A percentile compares a stretch with the other conserved stretches of the same genome.
phyloP scores from a whole-genome alignment of 2,888 invertebrate genomes.

The Tetragonisca angustula region DNA sequence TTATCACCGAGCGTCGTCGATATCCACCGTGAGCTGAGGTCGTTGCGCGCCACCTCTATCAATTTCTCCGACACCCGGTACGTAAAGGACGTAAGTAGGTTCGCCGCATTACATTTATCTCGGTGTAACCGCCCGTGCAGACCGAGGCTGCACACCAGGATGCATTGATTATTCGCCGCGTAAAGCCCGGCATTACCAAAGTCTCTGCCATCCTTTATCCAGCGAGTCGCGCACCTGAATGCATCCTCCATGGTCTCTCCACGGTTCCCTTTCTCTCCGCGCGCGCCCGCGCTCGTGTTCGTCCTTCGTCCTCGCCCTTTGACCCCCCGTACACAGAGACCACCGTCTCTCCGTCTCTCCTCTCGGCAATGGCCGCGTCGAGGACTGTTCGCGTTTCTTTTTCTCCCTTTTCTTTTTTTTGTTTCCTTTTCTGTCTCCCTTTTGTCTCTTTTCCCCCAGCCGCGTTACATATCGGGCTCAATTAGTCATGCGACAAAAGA shows the following conservation, averaged over 20 bases:
- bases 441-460: constrained; percentile 20
- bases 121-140: constrained; percentile 66
- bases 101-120: constrained; percentile 74
- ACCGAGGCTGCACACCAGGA: constrained; percentile 70
- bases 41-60: constrained; percentile 23
- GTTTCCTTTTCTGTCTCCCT: no score
- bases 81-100: constrained; percentile 67
- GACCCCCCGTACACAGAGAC: constrained; percentile 55
- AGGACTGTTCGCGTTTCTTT: constrained; percentile 61
- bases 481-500: constrained; percentile 80
- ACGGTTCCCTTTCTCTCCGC: constrained; percentile 13
- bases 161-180: constrained; percentile 79
- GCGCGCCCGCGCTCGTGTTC: constrained; percentile 24
- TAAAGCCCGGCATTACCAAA: constrained; percentile 77
- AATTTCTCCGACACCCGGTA: constrained; percentile 66
- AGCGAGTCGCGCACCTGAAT: constrained; percentile 75
- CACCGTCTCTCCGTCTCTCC: constrained; percentile 52
- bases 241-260: constrained; percentile 54
- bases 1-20: constrained; percentile 21
- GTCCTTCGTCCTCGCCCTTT: constrained; percentile 67
- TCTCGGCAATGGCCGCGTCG: constrained; percentile 35
- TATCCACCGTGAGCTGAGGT: not conserved
- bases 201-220: constrained; percentile 74
- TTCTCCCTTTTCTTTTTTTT: not conserved
- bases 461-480: constrained; percentile 76